Conservation (phyloP, 2,888 invertebrate species). For the Dynastes hyllus region DNA sequence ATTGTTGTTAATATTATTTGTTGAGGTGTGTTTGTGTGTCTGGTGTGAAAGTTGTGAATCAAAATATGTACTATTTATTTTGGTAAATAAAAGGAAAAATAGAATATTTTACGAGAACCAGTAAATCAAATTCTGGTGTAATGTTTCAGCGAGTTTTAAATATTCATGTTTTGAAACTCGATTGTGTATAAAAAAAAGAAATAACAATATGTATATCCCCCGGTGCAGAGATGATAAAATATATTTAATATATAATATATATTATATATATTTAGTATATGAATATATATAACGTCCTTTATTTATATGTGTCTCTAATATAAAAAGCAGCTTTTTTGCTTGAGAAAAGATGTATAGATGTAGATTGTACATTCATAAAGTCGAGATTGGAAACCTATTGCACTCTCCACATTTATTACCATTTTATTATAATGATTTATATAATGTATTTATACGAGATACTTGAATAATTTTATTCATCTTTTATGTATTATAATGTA, state of each 20-base stretch:
- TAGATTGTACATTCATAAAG: conserved; percentile 59
- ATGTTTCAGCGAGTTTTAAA: conserved; percentile 49
- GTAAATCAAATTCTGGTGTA: conserved; percentile 39
- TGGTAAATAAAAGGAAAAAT: conserved; percentile 53
- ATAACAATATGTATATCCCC: conserved; percentile 42
- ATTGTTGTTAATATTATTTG: conserved; percentile 65
- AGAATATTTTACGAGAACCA: conserved; percentile 49
- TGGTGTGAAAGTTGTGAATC: conserved; percentile 60
- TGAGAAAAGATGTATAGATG: conserved; percentile 58
- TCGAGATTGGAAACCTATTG: conserved; percentile 50
- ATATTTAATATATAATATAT: conserved; percentile 58
- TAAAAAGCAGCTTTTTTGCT: conserved; percentile 63
- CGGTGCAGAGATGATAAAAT: conserved; percentile 58
- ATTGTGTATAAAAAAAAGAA: conserved; percentile 48
- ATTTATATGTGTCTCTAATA: conserved; percentile 63
- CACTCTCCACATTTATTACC: conserved; percentile 54
- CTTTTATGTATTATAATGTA: conserved; percentile 65
- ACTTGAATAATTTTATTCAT: conserved; percentile 49
- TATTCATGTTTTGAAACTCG: conserved; percentile 36
- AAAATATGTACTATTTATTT: conserved; percentile 56
- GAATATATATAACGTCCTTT: conserved; percentile 61
- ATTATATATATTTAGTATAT: conserved; percentile 43
- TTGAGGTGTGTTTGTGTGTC: conserved; percentile 63
- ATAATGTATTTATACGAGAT: conserved; percentile 53
- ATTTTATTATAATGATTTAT: conserved; percentile 58